phyloP scores from a whole-genome alignment of 2,888 invertebrate genomes.

The Philhelius pedissequus region DNA sequence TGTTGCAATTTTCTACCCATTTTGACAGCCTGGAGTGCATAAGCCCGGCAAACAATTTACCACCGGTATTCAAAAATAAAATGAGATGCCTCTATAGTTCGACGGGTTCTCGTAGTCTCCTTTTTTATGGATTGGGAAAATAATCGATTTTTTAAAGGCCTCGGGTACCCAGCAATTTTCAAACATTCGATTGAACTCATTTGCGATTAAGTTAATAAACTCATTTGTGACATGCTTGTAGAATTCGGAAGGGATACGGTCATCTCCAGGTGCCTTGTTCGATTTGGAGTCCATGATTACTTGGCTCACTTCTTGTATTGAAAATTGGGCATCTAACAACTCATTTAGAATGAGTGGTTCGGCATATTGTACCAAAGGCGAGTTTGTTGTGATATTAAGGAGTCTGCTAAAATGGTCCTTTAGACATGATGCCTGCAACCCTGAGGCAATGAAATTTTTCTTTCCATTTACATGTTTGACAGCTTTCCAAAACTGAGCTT shows the following conservation, averaged over 20 bases:
- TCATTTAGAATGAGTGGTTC: background rate
- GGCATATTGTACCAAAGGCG: background rate
- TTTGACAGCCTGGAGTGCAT: no score
- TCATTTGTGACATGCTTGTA: background rate
- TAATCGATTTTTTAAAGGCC: background rate
- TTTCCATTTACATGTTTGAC: background rate
- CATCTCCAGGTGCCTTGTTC: no score
- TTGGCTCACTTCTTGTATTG: background rate
- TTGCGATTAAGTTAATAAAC: background rate
- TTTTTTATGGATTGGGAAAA: background rate
- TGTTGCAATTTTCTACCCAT: no score
- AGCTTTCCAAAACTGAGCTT: background rate
- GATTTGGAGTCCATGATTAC: background rate
- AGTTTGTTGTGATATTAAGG: background rate
- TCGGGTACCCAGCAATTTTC: no score
- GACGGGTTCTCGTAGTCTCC: background rate
- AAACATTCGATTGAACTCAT: no score
- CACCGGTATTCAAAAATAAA: background rate
- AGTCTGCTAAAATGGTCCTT: background rate
- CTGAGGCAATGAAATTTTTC: background rate
- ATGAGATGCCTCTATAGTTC: slow-evolving; percentile 11
- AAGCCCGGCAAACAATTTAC: background rate
- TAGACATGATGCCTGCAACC: background rate
- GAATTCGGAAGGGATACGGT: background rate
- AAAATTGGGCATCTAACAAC: background rate